These are phyloP conservation scores for Eretmocerus hayati DNA, from an alignment of 2,888 invertebrate genomes.

Conservation along the genomic window DNA sequence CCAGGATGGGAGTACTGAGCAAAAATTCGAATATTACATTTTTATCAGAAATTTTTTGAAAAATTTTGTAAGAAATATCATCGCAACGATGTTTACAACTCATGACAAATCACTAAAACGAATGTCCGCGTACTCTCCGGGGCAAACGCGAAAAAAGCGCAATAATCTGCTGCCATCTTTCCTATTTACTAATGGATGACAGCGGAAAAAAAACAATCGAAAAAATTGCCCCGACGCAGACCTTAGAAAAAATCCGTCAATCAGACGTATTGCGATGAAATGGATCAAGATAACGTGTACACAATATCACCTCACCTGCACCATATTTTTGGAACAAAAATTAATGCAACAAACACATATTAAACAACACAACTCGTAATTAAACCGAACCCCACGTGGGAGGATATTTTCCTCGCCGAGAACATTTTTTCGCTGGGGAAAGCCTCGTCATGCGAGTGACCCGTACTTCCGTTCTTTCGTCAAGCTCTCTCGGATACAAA, in stretches of 20 bases:
- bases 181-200: conserved; percentile 47
- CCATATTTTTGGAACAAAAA: conserved; percentile 43
- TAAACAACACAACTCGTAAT: conserved; percentile 45
- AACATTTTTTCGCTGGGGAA: conserved; percentile 44
- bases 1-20: too few relatives aligned
- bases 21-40: too few relatives aligned
- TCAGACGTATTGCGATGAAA: conserved; percentile 20
- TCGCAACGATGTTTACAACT: too few relatives aligned
- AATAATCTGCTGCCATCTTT: conserved; percentile 48
- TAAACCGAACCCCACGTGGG: conserved; percentile 46
- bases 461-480: neutral
- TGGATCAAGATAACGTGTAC: conserved; percentile 21
- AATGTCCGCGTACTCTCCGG: conserved; percentile 41
- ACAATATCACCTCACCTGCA: conserved; percentile 41
- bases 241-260: conserved; percentile 32
- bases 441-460: conserved; percentile 39
- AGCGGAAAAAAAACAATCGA: conserved; percentile 43
- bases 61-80: too few relatives aligned
- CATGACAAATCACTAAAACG: too few relatives aligned
- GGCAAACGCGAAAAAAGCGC: conserved; percentile 43
- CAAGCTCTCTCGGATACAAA: too few relatives aligned
- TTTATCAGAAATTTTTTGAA: too few relatives aligned
- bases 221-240: conserved; percentile 40
- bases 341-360: conserved; percentile 45
- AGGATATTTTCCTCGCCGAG: conserved; percentile 46